Evolutionary conservation across 2,113 vertebrate genomes (phyloP), one percentile per base, ranked within the genome.

Genomic region (Prionailurus viverrinus): DNA sequence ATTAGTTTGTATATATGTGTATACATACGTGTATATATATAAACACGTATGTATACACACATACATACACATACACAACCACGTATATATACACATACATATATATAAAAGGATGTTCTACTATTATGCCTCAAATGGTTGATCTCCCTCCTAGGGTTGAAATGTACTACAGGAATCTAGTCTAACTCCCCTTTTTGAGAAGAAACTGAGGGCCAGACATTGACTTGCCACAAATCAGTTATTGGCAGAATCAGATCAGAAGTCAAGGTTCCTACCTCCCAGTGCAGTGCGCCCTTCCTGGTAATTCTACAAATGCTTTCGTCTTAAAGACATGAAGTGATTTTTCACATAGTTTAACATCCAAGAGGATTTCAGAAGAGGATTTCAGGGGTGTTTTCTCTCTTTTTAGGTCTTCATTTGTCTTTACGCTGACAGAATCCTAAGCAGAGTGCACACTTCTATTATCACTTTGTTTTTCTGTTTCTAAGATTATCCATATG

Each of bases 401-500:
- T 45, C 61, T 71, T n/a, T 36, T 65, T 36, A 74, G 66, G 41
- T 68, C 80, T 82, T 92, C 73, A 51, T 23, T 33, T 97, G 45
- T 86, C 71, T 89, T 89, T 65, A 74, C 6, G 19, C 21, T 66
- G 33, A 74, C 12, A 86, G 36, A 96, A 63, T 91, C 39, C 55
- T 69, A 71, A 91, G n/a, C 27, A 94, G 45, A 85, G 10, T 71
- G 4, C 1, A 5, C 29, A 58, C 13, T 93, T 86, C 39, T 83
- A 36, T 36, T 48, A 58, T 66, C 74, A 88, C 7, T 76, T 29
- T 16, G 74, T 29, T 48, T 78, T 55, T 87, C 18, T 71, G 58
- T 89, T 94, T 93, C 71, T 94, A 92, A 79, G 63, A 66, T 19
- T 45, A 88, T 71, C 12, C 21, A 58, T 39, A 90, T 18, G 65